Percentiles rank a stretch among this genome's conserved stretches.
These are phyloP conservation scores for Fistularia commersonii DNA, from an alignment of 2,797 vertebrate genomes.

Conservation along the genomic window DNA sequence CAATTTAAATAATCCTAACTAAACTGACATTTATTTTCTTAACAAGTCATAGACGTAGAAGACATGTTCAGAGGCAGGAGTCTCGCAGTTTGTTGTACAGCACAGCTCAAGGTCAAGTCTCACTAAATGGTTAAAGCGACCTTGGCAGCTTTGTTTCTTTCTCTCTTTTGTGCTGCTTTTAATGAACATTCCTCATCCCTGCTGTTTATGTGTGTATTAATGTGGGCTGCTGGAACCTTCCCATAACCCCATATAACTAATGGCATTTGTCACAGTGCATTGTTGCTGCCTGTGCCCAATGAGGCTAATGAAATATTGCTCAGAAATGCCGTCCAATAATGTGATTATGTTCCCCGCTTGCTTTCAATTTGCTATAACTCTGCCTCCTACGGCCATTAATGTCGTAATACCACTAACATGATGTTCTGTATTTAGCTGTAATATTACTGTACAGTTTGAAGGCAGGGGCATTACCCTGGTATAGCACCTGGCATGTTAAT, in stretches of 20 bases:
- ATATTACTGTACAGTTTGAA: background rate
- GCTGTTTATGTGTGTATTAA: background rate
- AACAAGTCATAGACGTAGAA: too few relatives aligned
- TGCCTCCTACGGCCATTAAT: conserved; percentile 16
- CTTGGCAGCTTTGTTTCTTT: too few relatives aligned
- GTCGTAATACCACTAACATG: conserved; percentile 2
- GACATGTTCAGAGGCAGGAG: too few relatives aligned
- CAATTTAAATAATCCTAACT: too few relatives aligned
- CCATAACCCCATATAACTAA: conserved; percentile 27
- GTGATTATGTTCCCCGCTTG: conserved; percentile 34
- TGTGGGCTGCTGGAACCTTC: conserved; percentile 9
- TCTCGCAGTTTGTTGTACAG: too few relatives aligned
- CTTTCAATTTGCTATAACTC: conserved; percentile 29
- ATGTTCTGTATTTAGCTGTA: background rate
- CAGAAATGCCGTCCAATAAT: conserved; percentile 15
- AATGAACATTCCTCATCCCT: too few relatives aligned
- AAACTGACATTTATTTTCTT: too few relatives aligned
- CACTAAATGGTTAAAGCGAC: too few relatives aligned
- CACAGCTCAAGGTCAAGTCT: too few relatives aligned
- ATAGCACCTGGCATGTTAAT: too few relatives aligned
- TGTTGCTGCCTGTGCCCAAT: conserved; percentile 24
- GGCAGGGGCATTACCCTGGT: too few relatives aligned
- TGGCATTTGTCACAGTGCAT: conserved; percentile 26
- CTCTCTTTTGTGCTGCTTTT: too few relatives aligned
- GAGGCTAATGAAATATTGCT: conserved; percentile 37